Base-by-base conservation (phyloP, 2,113 vertebrate genomes). In the Geococcyx californianus region DNA sequence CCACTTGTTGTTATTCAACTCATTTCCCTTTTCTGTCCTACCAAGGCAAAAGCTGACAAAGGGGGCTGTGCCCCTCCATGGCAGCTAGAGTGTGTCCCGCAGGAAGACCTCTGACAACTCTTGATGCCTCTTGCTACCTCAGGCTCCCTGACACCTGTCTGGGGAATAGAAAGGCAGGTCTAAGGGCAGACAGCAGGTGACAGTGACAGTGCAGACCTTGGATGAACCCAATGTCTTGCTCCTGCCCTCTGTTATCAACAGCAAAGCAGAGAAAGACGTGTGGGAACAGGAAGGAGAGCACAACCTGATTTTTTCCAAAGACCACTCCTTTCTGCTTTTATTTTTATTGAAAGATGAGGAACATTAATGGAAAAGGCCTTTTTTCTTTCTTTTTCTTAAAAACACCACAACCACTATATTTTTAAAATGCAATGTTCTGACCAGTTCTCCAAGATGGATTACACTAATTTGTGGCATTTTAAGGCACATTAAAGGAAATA, bases 21-120 rank as follows among this genome's bases (percentile, higher is more conserved):
- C 2, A 12, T 52, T 47, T 66, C 23, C 26, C 56, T 74, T 93
- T n/a, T 74, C 20, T 7, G 11, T 69, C 42, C 51, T 42, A 21
- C 59, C 20, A 54, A 56, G 51, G 9, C n/a, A 82, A 82, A 79
- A 5, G 3, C 34, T 42, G 28, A 3, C 47, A 83, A 33, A 42
- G 54, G 16, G 15, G 16, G 18, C 15, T 0, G 1, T 33, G 17
- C 9, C 4, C 14, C 15, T 52, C 9, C 3, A 0, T 0, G 2
- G 36, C 29, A 62, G 26, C 20, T 0, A 1, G 9, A 38, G 25
- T 3, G 5, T 13, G 42, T 2, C 4, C 14, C 44, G 13, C 9
- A 17, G 60, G 45, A 79, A 16, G n/a, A 15, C 21, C 42, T 14
- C 16, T 4, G 0, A 13, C 8, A 75, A 2, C 7, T 3, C 24